A percentile compares a stretch with the other conserved stretches of the same genome.
Conservation (phyloP, 2,113 vertebrate species). For the Arothron firmamentum region DNA sequence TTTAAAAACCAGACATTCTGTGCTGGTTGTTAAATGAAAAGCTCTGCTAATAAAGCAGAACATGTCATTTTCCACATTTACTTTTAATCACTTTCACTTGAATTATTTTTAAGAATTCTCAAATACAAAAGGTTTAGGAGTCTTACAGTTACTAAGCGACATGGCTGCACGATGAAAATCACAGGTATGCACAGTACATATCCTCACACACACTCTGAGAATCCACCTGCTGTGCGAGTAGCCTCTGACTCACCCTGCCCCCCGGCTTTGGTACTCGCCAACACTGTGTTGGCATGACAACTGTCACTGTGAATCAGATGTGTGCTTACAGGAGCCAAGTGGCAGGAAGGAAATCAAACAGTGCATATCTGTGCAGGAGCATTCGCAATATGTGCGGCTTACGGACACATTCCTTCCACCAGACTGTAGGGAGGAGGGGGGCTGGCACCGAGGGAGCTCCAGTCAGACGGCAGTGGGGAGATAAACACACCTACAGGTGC, state of each 20-base stretch:
- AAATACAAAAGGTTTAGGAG: no score
- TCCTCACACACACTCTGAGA: neutral
- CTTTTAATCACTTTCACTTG: no score
- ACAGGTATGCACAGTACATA: neutral
- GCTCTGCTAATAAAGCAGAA: neutral
- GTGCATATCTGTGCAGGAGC: slow-evolving; percentile 32
- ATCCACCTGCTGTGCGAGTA: neutral
- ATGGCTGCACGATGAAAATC: no score
- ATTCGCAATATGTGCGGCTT: slow-evolving; percentile 19
- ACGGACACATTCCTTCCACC: slow-evolving; percentile 7
- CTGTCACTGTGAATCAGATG: slow-evolving; percentile 45
- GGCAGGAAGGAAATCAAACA: slow-evolving; percentile 45
- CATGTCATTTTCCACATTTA: no score
- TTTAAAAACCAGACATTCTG: no score
- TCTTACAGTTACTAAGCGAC: no score
- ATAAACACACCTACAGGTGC: neutral
- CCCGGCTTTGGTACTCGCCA: slow-evolving; percentile 31
- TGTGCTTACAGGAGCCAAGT: slow-evolving; percentile 34
- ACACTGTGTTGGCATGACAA: slow-evolving; percentile 47
- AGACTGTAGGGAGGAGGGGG: neutral
- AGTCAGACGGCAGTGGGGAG: neutral
- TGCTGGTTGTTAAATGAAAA: no score
- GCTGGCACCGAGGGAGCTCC: slow-evolving; percentile 12
- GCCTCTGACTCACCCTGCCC: slow-evolving; percentile 21
- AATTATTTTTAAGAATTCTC: no score